A percentile compares a stretch with the other conserved stretches of the same genome.
These are phyloP conservation scores for Betta splendens DNA, from an alignment of 2,797 vertebrate genomes.

Conservation along the genomic window DNA sequence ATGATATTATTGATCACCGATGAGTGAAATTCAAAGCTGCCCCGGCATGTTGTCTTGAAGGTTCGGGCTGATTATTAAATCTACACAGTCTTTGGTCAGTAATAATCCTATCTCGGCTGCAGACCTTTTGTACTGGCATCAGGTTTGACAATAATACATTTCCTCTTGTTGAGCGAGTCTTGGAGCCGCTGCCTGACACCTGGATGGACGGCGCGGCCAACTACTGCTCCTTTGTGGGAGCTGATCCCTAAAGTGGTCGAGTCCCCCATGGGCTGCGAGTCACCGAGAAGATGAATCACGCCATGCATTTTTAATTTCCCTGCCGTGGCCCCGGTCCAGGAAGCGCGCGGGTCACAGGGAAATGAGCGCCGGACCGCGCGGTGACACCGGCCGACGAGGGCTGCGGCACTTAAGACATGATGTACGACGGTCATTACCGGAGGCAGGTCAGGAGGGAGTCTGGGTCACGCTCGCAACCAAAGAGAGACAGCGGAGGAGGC, in stretches of 20 bases:
- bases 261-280: conserved; percentile 58
- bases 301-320: conserved; percentile 80
- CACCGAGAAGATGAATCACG: conserved; percentile 79
- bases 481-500: conserved; percentile 65
- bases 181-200: conserved; percentile 31
- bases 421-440: conserved; percentile 82
- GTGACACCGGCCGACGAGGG: conserved; percentile 65
- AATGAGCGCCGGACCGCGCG: conserved; percentile 72
- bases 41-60: conserved; percentile 23
- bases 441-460: conserved; percentile 76
- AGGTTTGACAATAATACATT: conserved; percentile 17
- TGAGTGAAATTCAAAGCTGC: conserved; percentile 51
- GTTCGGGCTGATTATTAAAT: conserved; percentile 33
- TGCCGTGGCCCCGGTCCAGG: conserved; percentile 73
- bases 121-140: conserved; percentile 11
- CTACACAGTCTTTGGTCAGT: conserved; percentile 13
- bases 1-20: conserved; percentile 63
- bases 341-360: conserved; percentile 78
- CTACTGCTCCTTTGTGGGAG: conserved; percentile 69
- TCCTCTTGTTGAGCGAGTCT: conserved; percentile 32
- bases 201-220: conserved; percentile 47
- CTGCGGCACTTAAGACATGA: conserved; percentile 83
- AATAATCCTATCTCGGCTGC: conserved; percentile 25
- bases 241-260: conserved; percentile 61
- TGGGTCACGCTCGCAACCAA: conserved; percentile 68